These are phyloP conservation scores for Drosophila dunni DNA, from an alignment of 1,140 invertebrate species.

Conservation along the genomic window DNA sequence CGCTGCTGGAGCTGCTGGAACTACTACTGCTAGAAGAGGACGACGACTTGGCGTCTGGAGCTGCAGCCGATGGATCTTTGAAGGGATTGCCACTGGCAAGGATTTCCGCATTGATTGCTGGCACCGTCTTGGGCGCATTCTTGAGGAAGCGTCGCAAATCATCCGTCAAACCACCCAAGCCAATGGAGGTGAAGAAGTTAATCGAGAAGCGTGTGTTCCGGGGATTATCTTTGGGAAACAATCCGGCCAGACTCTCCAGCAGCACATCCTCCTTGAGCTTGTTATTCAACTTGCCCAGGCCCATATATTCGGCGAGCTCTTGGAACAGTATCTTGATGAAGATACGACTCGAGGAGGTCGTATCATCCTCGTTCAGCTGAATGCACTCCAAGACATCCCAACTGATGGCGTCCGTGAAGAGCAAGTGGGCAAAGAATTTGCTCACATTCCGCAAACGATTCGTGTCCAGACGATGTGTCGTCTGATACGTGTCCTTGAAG, in stretches of 20 bases:
- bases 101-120: constrained; percentile 78
- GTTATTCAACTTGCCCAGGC: constrained; percentile 94
- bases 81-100: constrained; percentile 65
- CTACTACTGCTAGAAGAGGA: constrained; percentile 35
- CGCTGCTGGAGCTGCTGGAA: constrained; percentile 40
- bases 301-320: constrained; percentile 98
- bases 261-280: constrained; percentile 95
- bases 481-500: constrained; percentile 97
- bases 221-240: constrained; percentile 98
- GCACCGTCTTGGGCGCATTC: constrained; percentile 88
- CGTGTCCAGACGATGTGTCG: constrained; percentile 96
- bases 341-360: constrained; percentile 97
- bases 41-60: neutral
- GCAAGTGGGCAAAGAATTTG: constrained; percentile 98
- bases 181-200: constrained; percentile 99
- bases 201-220: constrained; percentile 99
- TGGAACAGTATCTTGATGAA: constrained; percentile 99
- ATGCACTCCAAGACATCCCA: constrained; percentile 96
- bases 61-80: constrained; percentile 33
- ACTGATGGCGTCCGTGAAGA: constrained; percentile 98
- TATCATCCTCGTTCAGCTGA: constrained; percentile 97
- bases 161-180: constrained; percentile 97
- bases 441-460: constrained; percentile 99
- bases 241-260: constrained; percentile 93
- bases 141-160: constrained; percentile 96